These are phyloP conservation scores for Phallusia fumigata DNA, from an alignment of 23 tunicate species.

Conservation along the genomic window DNA sequence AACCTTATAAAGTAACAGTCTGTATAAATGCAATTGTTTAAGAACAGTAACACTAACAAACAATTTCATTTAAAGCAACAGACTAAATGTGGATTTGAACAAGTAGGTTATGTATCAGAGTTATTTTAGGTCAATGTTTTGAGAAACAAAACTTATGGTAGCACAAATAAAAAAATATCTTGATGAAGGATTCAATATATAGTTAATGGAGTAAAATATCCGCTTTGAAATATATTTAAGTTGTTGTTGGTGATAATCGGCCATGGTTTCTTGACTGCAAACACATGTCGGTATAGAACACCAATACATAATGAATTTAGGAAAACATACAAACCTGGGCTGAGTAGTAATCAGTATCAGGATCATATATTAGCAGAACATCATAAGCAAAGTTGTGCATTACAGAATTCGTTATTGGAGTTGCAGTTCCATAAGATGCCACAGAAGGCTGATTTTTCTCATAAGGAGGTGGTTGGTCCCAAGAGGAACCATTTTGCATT, in stretches of 20 bases:
- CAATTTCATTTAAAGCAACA: not conserved
- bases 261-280: no score
- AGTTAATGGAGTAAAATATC: no score
- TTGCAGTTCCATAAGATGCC: constrained; percentile 9
- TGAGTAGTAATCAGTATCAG: constrained; percentile 33
- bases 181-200: no score
- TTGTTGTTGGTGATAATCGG: no score
- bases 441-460: not conserved
- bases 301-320: not conserved
- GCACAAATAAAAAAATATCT: no score
- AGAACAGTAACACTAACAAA: not conserved
- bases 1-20: no score
- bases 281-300: no score
- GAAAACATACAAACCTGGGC: constrained; percentile 10
- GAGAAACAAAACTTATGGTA: no score
- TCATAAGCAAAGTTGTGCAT: constrained; percentile 32
- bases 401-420: not conserved
- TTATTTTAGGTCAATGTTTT: no score
- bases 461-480: not conserved
- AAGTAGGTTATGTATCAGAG: no score
- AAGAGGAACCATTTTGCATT: not conserved
- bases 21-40: no score
- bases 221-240: no score
- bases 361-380: constrained; percentile 59
- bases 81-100: not conserved